Evolutionary conservation across 53 echinoderm and acorn worm species (phyloP).

Genomic region (Arbacia lixula): DNA sequence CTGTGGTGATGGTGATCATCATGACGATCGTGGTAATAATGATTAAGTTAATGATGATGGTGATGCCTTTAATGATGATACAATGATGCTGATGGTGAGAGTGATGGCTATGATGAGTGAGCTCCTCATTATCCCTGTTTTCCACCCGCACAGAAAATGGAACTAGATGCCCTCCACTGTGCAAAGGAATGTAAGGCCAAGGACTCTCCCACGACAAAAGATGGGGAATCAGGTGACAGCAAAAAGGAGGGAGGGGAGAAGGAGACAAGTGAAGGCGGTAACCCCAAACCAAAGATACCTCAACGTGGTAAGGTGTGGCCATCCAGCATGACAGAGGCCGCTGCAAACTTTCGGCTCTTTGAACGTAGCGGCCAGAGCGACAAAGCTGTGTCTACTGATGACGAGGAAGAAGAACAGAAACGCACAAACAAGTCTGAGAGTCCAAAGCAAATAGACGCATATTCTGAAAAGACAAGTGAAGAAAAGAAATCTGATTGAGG

Average conservation of each 20-base stretch:
- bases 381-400: conserved; percentile 25
- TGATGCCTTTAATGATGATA: no score
- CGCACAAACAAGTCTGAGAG: not conserved
- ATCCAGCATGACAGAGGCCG: conserved; percentile 38
- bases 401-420: not conserved
- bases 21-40: no score
- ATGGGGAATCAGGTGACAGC: not conserved
- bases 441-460: not conserved
- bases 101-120: no score
- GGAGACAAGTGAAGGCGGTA: not conserved
- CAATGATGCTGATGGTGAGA: no score
- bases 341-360: conserved; percentile 32
- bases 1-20: no score
- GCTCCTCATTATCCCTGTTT: no score
- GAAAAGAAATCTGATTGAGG: conserved; percentile 40
- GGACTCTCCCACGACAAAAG: not conserved
- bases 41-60: no score
- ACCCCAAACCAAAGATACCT: conserved; percentile 9
- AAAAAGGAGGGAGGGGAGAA: not conserved
- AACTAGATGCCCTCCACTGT: conserved; percentile 40
- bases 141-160: conserved; percentile 36
- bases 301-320: conserved; percentile 48
- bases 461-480: conserved; percentile 1
- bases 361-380: not conserved
- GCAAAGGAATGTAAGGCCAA: conserved; percentile 26